Conservation (phyloP, 2,113 vertebrate species). For the Serranochromis macrocephalus region DNA sequence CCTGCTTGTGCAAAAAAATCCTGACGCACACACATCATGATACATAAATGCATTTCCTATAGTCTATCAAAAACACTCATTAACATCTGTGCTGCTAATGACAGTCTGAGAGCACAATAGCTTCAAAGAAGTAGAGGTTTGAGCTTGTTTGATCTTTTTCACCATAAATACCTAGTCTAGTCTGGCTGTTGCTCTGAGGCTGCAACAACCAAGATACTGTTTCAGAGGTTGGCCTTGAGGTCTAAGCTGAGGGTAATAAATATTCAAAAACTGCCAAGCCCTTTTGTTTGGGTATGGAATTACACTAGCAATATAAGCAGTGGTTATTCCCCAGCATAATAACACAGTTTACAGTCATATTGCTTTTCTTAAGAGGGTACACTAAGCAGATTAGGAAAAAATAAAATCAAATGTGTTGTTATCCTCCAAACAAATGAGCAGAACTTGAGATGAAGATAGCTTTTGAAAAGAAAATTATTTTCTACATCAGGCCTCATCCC, state of each 20-base stretch:
- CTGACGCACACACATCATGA: neutral
- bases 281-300: neutral
- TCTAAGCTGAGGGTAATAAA: neutral
- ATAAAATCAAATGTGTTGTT: neutral
- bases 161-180: conserved; percentile 11
- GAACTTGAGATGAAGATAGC: neutral
- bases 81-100: neutral
- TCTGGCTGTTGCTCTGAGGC: neutral
- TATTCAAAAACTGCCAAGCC: conserved; percentile 10
- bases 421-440: neutral
- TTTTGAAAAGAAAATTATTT: neutral
- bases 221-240: neutral
- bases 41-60: neutral
- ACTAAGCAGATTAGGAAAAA: neutral
- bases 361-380: neutral
- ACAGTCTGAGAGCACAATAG: conserved; percentile 1
- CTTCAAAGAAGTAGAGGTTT: neutral
- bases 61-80: conserved; percentile 4
- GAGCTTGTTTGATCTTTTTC: conserved; percentile 15
- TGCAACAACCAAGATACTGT: neutral
- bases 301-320: neutral
- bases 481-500: neutral
- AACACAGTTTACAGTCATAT: neutral
- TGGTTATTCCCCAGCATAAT: neutral
- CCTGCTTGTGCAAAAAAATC: neutral